Evolutionary conservation across 2,797 vertebrate species (phyloP).

Genomic region (Trematomus bernacchii): DNA sequence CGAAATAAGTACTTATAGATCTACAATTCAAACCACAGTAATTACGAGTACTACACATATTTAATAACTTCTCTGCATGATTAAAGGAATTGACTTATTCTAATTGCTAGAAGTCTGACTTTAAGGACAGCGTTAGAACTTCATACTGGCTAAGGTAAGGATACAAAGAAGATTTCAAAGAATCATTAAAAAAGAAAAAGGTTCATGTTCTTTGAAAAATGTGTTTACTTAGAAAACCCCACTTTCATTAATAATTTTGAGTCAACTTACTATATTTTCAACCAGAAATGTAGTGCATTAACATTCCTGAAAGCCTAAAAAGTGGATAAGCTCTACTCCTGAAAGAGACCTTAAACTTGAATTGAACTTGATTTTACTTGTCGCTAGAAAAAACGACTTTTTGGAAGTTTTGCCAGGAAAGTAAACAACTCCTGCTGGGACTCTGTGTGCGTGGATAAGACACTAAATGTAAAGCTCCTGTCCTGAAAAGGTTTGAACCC

Average conservation of each 20-base stretch:
- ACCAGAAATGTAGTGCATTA: no score
- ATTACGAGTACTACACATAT: neutral
- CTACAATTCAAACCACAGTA: neutral
- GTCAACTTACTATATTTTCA: neutral
- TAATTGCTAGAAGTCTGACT: neutral
- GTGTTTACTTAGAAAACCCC: neutral
- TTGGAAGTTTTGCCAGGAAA: constrained; percentile 19
- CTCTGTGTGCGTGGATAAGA: neutral
- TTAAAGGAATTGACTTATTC: neutral
- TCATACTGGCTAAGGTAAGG: neutral
- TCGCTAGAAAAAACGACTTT: neutral
- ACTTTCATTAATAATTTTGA: neutral
- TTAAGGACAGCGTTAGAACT: neutral
- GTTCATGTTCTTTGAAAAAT: no score
- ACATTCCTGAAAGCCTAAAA: no score
- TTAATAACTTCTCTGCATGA: neutral
- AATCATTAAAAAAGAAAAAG: no score
- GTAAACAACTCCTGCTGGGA: neutral
- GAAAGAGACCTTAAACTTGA: neutral
- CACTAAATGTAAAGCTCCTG: constrained; percentile 23
- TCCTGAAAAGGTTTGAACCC: constrained; percentile 25
- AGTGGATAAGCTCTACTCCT: no score
- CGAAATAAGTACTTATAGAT: neutral
- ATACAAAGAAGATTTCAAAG: neutral
- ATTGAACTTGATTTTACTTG: neutral